Conservation (phyloP, 2,888 invertebrate genomes). For the Ichneumon xanthorius region DNA sequence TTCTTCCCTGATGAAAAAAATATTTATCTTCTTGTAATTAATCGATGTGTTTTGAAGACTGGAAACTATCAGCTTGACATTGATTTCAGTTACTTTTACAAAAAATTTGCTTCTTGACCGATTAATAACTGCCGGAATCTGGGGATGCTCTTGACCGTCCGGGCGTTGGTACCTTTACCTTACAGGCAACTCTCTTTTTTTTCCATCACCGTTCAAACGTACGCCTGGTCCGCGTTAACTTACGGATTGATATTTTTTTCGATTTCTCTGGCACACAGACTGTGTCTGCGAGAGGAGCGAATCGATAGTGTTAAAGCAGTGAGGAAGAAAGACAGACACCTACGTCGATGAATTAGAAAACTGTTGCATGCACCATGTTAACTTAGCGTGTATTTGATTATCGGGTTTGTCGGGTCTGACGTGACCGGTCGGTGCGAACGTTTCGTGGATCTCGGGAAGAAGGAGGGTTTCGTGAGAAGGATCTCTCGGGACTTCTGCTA, state of each 20-base stretch:
- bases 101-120: too few species aligned
- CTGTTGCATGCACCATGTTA: not conserved
- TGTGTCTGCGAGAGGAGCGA: not conserved
- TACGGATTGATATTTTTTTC: slow-evolving; percentile 56
- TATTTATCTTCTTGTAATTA: too few species aligned
- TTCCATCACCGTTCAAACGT: slow-evolving; percentile 48
- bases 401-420: not conserved
- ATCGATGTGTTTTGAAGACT: too few species aligned
- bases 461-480: slow-evolving; percentile 4
- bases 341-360: not conserved
- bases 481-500: not conserved
- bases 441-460: not conserved
- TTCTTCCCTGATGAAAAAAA: too few species aligned
- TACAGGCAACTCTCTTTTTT: not conserved
- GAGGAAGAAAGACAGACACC: not conserved
- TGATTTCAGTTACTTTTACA: too few species aligned
- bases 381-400: slow-evolving; percentile 12
- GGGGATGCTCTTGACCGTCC: too few species aligned
- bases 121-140: too few species aligned
- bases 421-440: slow-evolving; percentile 2
- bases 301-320: not conserved
- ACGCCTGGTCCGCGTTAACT: slow-evolving; percentile 69
- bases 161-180: too few species aligned
- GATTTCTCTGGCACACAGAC: not conserved
- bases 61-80: too few species aligned